Conservation (phyloP, 2,797 vertebrate genomes). For the Thamnophis elegans region DNA sequence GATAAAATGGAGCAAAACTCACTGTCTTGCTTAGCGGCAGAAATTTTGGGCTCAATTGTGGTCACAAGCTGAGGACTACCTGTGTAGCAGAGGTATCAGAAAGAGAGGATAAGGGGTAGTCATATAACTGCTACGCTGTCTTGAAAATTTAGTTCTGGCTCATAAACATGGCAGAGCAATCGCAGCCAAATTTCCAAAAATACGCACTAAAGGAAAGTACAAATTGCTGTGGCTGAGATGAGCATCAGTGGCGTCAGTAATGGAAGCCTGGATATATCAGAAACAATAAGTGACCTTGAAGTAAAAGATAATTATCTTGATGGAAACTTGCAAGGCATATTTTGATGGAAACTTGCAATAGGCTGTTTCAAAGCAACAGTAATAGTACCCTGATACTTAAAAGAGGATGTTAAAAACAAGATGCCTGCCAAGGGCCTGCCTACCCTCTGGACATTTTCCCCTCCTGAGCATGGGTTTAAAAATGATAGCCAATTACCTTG, state of each 20-base stretch:
- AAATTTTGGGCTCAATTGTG: background rate
- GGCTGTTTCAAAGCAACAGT: background rate
- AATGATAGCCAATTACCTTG: background rate
- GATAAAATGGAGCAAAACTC: background rate
- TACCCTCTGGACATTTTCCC: slow-evolving; percentile 34
- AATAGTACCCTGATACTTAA: background rate
- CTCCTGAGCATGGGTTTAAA: background rate
- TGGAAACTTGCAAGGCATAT: background rate
- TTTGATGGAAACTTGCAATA: background rate
- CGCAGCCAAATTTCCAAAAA: background rate
- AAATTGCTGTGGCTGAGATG: background rate
- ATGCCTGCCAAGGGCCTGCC: background rate
- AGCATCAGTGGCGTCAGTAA: background rate
- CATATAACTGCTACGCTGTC: background rate
- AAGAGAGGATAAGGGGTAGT: background rate
- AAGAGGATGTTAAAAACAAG: background rate
- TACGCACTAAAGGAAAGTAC: background rate
- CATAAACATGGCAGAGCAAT: background rate
- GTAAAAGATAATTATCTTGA: background rate
- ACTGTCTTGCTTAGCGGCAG: background rate
- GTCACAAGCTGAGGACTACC: background rate
- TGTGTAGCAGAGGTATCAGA: background rate
- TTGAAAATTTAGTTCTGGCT: slow-evolving; percentile 1
- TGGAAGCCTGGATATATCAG: background rate
- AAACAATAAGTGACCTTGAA: slow-evolving; percentile 8